Evolutionary conservation across 2,113 vertebrate genomes (phyloP).

Genomic region (Tragelaphus scriptus): DNA sequence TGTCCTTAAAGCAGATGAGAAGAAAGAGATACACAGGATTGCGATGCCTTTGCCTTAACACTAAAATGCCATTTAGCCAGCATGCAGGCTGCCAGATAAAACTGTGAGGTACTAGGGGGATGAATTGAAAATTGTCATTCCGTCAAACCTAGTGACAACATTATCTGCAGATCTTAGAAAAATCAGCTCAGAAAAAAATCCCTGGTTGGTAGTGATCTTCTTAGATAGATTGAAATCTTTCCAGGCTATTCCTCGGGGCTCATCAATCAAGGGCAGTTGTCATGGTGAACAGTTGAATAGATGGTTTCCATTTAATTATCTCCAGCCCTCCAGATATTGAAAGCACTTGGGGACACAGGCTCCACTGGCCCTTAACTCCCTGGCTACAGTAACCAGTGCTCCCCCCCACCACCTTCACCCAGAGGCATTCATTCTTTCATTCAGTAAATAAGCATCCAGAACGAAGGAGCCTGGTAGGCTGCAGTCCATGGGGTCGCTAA

Average conservation of each 20-base stretch:
- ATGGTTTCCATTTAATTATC: slow-evolving; percentile 71
- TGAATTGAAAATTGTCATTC: slow-evolving; percentile 68
- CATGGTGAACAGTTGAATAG: slow-evolving; percentile 64
- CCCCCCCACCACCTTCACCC: neutral
- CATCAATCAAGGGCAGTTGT: slow-evolving; percentile 72
- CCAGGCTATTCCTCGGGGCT: slow-evolving; percentile 68
- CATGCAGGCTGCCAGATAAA: slow-evolving; percentile 43
- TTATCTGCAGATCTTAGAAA: slow-evolving; percentile 72
- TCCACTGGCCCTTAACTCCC: neutral
- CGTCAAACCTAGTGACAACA: slow-evolving; percentile 67
- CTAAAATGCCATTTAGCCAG: slow-evolving; percentile 41
- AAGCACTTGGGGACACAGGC: slow-evolving; percentile 36
- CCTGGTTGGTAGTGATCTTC: slow-evolving; percentile 67
- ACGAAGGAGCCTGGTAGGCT: too few relatives aligned
- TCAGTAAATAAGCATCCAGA: neutral
- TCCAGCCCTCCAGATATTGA: slow-evolving; percentile 47
- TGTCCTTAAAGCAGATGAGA: slow-evolving; percentile 32
- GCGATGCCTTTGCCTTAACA: neutral
- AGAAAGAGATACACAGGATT: neutral
- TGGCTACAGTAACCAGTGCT: neutral
- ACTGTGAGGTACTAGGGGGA: neutral
- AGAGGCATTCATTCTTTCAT: neutral
- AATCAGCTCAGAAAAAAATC: slow-evolving; percentile 69
- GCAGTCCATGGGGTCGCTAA: too few relatives aligned
- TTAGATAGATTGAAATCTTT: slow-evolving; percentile 74